Evolutionary conservation across 2,113 vertebrate species (phyloP).

Genomic region (Rhinogobius similis): DNA sequence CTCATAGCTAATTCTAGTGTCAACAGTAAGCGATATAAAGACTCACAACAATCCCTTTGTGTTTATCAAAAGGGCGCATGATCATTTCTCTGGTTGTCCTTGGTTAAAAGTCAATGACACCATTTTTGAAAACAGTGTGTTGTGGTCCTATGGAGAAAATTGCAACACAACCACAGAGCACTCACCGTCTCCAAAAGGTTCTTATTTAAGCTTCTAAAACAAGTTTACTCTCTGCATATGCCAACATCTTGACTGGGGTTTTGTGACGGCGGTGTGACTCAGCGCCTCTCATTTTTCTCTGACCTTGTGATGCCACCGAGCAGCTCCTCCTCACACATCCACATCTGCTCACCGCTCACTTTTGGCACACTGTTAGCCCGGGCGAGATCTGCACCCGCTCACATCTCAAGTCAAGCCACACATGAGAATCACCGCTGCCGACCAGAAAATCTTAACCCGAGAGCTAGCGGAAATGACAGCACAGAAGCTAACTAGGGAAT

Average conservation of each 20-base stretch:
- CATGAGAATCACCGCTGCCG: not conserved
- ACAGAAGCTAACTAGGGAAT: not conserved
- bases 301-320: constrained; percentile 8
- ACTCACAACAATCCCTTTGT: too few relatives aligned
- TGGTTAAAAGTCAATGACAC: too few relatives aligned
- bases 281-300: constrained; percentile 10
- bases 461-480: constrained; percentile 7
- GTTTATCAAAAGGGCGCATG: too few relatives aligned
- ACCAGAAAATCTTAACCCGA: constrained; percentile 1
- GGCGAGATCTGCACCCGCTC: not conserved
- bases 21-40: too few relatives aligned
- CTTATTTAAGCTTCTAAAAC: constrained; percentile 4
- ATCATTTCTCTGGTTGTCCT: too few relatives aligned
- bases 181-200: not conserved
- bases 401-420: constrained; percentile 4
- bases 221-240: constrained; percentile 8
- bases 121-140: too few relatives aligned
- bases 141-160: not conserved
- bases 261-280: constrained; percentile 5
- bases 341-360: constrained; percentile 12
- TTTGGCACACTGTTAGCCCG: constrained; percentile 1
- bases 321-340: constrained; percentile 11
- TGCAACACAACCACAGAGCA: not conserved
- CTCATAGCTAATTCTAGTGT: too few relatives aligned
- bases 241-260: constrained; percentile 7